Conservation (phyloP, 2,888 invertebrate genomes). For the Lithophane leautieri region DNA sequence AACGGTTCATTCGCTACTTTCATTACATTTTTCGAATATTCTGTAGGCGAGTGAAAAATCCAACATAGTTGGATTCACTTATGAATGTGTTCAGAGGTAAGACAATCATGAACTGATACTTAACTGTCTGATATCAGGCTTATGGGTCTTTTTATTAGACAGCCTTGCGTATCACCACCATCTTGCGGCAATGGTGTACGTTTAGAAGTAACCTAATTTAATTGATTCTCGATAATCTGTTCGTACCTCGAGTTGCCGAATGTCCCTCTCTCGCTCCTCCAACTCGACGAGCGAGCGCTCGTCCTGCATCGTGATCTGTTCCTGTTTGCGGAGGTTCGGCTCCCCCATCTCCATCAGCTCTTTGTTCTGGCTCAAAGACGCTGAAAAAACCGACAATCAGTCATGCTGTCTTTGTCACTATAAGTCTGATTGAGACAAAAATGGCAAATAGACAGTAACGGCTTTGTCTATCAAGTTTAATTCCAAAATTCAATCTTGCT, state of each 20-base stretch:
- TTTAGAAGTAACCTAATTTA: background rate
- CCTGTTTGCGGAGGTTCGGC: constrained; percentile 86
- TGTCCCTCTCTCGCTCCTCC: constrained; percentile 97
- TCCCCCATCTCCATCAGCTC: constrained; percentile 81
- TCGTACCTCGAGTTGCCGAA: constrained; percentile 96
- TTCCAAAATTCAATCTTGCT: background rate
- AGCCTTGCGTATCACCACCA: background rate
- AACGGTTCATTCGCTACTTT: background rate
- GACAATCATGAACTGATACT: background rate
- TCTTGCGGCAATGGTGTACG: too few species aligned
- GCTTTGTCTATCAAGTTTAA: background rate
- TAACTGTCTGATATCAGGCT: background rate
- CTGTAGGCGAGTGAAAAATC: background rate
- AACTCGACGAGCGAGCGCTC: constrained; percentile 95
- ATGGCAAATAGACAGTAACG: background rate
- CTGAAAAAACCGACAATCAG: background rate
- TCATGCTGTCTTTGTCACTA: background rate
- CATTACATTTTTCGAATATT: background rate
- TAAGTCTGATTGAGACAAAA: background rate
- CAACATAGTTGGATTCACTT: too few species aligned
- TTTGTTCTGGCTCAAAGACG: constrained; percentile 70
- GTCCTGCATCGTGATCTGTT: constrained; percentile 94
- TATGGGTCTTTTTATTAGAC: too few species aligned
- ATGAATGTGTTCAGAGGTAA: background rate
- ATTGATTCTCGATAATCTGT: background rate